Conservation (phyloP, 2,113 vertebrate genomes). For the Microcebus griseorufus region DNA sequence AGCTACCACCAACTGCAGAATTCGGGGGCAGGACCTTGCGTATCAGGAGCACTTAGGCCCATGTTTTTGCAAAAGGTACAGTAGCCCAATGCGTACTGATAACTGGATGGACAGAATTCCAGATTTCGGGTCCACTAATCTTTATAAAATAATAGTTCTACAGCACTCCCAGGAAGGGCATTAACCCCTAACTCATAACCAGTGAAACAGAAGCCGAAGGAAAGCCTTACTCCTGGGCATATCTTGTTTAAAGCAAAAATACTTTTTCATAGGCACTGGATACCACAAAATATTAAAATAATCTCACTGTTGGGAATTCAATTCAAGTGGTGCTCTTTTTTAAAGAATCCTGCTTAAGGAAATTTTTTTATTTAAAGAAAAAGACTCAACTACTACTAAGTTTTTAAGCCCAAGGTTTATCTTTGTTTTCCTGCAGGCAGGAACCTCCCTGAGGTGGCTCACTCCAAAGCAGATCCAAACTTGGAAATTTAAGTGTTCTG, state of each 20-base stretch:
- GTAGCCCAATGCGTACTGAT: background rate
- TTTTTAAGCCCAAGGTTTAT: background rate
- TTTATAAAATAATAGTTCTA: background rate
- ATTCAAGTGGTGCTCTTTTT: background rate
- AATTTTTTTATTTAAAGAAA: conserved; percentile 13
- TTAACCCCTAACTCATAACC: background rate
- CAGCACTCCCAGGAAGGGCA: background rate
- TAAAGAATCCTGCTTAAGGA: background rate
- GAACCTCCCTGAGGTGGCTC: background rate
- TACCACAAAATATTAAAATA: conserved; percentile 24
- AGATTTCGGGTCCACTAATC: background rate
- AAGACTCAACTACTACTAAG: background rate
- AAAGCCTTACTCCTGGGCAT: background rate
- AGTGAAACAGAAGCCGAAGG: background rate
- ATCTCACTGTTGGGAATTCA: background rate
- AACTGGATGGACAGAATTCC: background rate
- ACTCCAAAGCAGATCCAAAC: background rate
- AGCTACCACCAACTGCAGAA: background rate
- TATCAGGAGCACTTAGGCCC: background rate
- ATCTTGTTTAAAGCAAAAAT: conserved; percentile 47
- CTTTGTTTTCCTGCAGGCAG: background rate
- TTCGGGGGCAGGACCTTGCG: background rate
- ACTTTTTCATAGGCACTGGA: background rate
- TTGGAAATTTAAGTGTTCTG: background rate
- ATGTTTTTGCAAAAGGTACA: background rate